phyloP scores from a whole-genome alignment of 2,797 vertebrate genomes.

The Sebastes trivittatus region DNA sequence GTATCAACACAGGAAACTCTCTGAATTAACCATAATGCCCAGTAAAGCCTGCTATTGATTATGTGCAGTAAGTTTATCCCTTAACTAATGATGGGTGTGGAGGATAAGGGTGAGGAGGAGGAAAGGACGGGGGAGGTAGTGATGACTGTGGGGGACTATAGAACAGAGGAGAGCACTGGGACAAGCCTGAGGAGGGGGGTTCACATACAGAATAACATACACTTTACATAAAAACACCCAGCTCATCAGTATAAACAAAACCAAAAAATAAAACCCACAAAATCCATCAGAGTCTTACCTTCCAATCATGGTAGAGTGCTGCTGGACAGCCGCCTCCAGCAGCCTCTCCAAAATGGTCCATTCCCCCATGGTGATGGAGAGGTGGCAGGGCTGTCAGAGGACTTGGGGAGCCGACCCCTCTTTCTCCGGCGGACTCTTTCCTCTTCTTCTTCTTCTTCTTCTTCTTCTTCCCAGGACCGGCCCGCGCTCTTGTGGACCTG shows the following conservation, averaged over 20 bases:
- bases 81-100: conserved; percentile 62
- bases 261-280: neutral
- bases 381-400: conserved; percentile 45
- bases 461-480: conserved; percentile 37
- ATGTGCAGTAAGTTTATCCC: conserved; percentile 65
- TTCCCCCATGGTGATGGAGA: conserved; percentile 84
- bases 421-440: conserved; percentile 13
- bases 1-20: conserved; percentile 64
- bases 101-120: conserved; percentile 47
- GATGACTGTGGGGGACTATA: conserved; percentile 54
- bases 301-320: conserved; percentile 93
- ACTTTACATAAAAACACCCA: conserved; percentile 10
- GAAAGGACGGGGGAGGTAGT: conserved; percentile 28
- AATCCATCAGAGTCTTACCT: conserved; percentile 74
- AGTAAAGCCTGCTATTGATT: conserved; percentile 68
- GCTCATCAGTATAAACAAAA: conserved; percentile 26
- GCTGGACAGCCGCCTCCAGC: conserved; percentile 92
- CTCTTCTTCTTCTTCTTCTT: conserved; percentile 17
- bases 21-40: conserved; percentile 65
- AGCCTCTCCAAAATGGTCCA: conserved; percentile 92
- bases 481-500: conserved; percentile 15
- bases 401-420: conserved; percentile 24
- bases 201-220: conserved; percentile 18
- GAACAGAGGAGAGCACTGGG: conserved; percentile 66
- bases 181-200: conserved; percentile 44